Base-by-base conservation (phyloP, 2,797 vertebrate species). In the Morus bassanus region DNA sequence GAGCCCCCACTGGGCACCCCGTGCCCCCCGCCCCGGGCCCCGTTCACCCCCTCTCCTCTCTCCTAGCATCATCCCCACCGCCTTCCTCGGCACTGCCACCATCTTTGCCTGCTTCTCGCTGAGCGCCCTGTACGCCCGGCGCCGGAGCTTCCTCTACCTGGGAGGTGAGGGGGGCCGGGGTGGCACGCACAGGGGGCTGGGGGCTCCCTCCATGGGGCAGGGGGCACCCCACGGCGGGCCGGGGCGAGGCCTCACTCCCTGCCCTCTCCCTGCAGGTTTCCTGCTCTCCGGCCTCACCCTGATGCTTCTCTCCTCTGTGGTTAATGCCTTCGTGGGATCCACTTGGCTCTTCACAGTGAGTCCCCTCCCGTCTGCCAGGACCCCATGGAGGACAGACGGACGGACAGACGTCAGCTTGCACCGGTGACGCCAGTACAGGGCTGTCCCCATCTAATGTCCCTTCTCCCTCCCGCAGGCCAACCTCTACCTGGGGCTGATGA, bases 41-140 rank as follows among this genome's bases (percentile, higher is more conserved):
- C 10, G 12, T 25, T 91, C 19, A 76, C 14, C 19, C 24, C 33
- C 9, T 79, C n/a, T 77, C 37, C 86, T 90, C 43, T 89, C 70
- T 54, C 60, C 16, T 87, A 99, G 99, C 98, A 99, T 99, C 98
- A 98, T 99, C 54, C 97, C 99, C 80, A 99, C 99, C 0, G 99
- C 99, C 22, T 99, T 99, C 98, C 94, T 99, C 97, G 99, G 99
- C 94, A 99, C 99, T 9, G 98, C 99, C 1, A 84, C 99, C 94
- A 97, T 99, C 94, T 99, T 99, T 93, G 86, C 98, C 73, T 99
- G 99, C 97, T 99, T 99, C 98, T 99, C 99, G 0, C 98, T 99
- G 93, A 99, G 99, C 14, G 99, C 99, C 17, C 98, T 99, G 12
- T 99, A 99, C 2, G 99, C 99, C 94, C 98, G 98, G 91, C 99